A percentile compares a stretch with the other conserved stretches of the same genome.
Conservation (phyloP, 2,113 vertebrate species). For the Plecotus auritus region DNA sequence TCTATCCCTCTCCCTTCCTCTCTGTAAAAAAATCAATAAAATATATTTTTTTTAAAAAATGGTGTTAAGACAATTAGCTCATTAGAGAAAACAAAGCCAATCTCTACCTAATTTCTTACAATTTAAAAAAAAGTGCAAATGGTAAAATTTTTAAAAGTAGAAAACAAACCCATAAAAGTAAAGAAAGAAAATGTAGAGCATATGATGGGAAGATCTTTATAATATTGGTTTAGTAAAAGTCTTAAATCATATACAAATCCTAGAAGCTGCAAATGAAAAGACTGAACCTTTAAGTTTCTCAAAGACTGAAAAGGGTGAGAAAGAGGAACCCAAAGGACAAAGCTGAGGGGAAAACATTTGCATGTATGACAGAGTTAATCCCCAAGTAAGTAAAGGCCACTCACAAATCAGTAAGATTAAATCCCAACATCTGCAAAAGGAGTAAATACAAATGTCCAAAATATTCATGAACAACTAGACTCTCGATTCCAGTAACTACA, state of each 20-base stretch:
- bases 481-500: too few relatives aligned
- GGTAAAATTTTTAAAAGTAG: not conserved
- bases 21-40: too few relatives aligned
- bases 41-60: too few relatives aligned
- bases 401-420: not conserved
- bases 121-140: not conserved
- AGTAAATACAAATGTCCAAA: not conserved
- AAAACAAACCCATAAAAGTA: not conserved
- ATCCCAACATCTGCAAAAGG: not conserved
- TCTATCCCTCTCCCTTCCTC: too few relatives aligned
- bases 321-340: not conserved
- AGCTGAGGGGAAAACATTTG: not conserved
- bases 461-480: not conserved
- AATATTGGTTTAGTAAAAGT: not conserved
- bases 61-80: not conserved
- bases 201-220: not conserved
- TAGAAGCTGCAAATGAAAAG: not conserved
- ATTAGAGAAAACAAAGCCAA: not conserved
- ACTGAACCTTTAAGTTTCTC: not conserved
- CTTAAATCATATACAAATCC: not conserved
- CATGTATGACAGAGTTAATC: not conserved
- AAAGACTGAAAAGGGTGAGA: not conserved
- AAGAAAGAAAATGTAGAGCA: not conserved
- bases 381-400: not conserved
- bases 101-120: not conserved